Evolutionary conservation across 2,888 invertebrate genomes (phyloP).

Genomic region (Camptogramma bilineatum): DNA sequence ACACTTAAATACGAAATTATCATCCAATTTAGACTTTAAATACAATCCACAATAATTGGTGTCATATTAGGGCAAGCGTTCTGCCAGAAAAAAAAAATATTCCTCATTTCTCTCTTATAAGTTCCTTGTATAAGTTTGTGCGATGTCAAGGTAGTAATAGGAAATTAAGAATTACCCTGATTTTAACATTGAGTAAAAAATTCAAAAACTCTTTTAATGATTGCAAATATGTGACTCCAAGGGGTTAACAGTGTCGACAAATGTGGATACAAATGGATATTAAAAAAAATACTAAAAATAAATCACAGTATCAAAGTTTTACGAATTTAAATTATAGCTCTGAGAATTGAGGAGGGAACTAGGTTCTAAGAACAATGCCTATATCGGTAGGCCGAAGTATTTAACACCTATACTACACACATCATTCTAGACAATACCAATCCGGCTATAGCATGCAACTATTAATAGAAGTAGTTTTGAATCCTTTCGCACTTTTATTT

Average conservation of each 20-base stretch:
- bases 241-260: conserved; percentile 49
- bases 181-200: conserved; percentile 65
- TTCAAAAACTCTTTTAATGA: conserved; percentile 61
- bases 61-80: conserved; percentile 66
- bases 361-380: conserved; percentile 44
- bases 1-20: conserved; percentile 59
- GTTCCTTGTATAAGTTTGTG: conserved; percentile 33
- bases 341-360: conserved; percentile 26
- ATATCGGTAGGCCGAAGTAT: conserved; percentile 65
- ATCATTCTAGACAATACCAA: conserved; percentile 68
- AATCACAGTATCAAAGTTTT: conserved; percentile 51
- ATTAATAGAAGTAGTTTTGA: conserved; percentile 46
- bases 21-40: conserved; percentile 28
- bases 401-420: conserved; percentile 70
- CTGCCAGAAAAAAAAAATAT: conserved; percentile 39
- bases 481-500: conserved; percentile 15
- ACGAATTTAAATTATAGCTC: conserved; percentile 43
- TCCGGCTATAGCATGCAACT: conserved; percentile 76
- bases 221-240: conserved; percentile 43
- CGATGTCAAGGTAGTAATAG: conserved; percentile 46
- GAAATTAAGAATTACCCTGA: conserved; percentile 70
- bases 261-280: conserved; percentile 47
- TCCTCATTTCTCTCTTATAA: conserved; percentile 22
- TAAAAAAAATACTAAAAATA: conserved; percentile 48
- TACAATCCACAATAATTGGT: conserved; percentile 65